phyloP scores from a whole-genome alignment of 2,888 invertebrate species.

The Heteromyza rotundicornis region DNA sequence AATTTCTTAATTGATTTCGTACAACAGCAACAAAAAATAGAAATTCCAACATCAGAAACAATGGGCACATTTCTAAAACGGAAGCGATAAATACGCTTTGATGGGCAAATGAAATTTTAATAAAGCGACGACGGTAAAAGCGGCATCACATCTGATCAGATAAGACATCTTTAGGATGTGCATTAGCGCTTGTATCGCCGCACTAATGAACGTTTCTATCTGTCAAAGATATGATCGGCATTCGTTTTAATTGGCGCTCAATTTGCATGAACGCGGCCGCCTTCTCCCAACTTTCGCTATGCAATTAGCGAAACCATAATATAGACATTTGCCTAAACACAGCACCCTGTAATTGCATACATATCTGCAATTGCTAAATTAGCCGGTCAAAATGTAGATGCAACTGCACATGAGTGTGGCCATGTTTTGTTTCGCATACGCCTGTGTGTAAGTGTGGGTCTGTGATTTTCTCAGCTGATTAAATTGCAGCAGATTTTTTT shows the following conservation, averaged over 20 bases:
- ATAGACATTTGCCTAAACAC: neutral
- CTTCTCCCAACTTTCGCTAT: neutral
- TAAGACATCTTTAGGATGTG: conserved; percentile 1
- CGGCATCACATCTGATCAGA: no score
- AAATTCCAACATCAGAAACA: neutral
- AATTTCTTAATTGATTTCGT: conserved; percentile 3
- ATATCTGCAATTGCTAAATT: neutral
- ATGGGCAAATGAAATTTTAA: conserved; percentile 40
- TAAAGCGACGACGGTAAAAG: conserved; percentile 17
- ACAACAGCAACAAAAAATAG: conserved; percentile 11
- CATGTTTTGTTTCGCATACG: neutral
- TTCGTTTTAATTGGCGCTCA: no score
- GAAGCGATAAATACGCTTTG: conserved; percentile 44
- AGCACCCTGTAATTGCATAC: neutral
- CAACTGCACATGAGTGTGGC: neutral
- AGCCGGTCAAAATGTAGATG: no score
- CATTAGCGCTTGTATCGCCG: neutral
- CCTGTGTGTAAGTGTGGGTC: neutral
- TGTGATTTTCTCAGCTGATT: neutral
- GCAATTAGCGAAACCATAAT: neutral
- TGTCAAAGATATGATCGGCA: neutral
- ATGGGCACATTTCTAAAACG: conserved; percentile 28
- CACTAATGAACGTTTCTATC: neutral
- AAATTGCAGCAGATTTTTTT: neutral
- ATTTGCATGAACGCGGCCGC: neutral